Evolutionary conservation across 1,140 invertebrate genomes (phyloP), one percentile per base, ranked within the genome.

Genomic region (Aphaenogaster rudis): DNA sequence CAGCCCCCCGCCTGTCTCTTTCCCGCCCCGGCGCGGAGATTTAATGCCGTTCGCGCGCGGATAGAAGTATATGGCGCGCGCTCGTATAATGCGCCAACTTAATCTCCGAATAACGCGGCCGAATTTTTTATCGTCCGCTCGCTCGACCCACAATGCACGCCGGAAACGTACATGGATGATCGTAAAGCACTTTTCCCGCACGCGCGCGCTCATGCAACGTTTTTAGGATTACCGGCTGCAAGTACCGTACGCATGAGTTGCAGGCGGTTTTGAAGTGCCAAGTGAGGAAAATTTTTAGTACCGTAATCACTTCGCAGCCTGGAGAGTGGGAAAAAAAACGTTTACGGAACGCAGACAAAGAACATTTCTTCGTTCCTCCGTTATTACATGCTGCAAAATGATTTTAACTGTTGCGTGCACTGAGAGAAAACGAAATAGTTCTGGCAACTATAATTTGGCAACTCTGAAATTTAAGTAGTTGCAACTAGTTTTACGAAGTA

Each of bases 101-200:
- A 90, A 90, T 89, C 88, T 36, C 76, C 84, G 77, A 86, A 77
- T 87, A 85, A 71, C 61, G 57, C 78, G 88, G 76, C 52, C 88
- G 71, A 87, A 89, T 82, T 90, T 90, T 89, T 89, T 72, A 66
- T 57, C 71, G 21, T 39, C 4, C 66, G 52, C 28, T 28, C 61
- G 8, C 36, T 11, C 67, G 15, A 9, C 42, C 33, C 33, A 15
- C 48, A 17, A 50, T 54, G 21, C 33, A 48, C 52, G n/a, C 5
- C 39, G 57, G 28, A 52, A 88, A 57, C 21, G 66, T 48, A 66
- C 39, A 50, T 50, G 42, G 69, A 88, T 77, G 87, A 88, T 88
- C 78, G 28, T 88, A 59, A 72, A 72, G n/a, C 59, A 57, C 48
- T 88, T 61, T 67, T 39, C 42, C 17, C 39, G 39, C 33, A 33